Evolutionary conservation across 2,113 vertebrate species (phyloP).

Genomic region (Heterocephalus glaber): DNA sequence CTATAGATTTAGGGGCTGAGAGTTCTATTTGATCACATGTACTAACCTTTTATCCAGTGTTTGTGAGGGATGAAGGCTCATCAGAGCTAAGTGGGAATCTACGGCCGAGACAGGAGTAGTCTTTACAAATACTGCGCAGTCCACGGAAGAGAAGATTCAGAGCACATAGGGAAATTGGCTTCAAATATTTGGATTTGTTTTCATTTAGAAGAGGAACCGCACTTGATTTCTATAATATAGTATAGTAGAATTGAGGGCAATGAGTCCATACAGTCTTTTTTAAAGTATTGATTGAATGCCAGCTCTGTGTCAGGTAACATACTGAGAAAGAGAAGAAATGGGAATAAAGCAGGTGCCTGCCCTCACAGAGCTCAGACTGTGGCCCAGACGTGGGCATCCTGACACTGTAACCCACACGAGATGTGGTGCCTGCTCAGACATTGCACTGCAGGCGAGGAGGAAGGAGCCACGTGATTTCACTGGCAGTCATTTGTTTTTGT

Average conservation of each 20-base stretch:
- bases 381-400: background rate
- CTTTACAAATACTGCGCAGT: background rate
- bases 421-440: accelerated
- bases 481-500: background rate
- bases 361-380: background rate
- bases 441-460: background rate
- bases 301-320: background rate
- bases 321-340: background rate
- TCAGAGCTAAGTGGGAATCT: background rate
- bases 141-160: background rate
- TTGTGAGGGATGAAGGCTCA: background rate
- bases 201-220: background rate
- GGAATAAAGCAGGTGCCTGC: background rate
- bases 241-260: too few relatives aligned
- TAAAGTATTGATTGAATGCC: background rate
- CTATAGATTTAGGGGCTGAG: background rate
- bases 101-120: background rate
- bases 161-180: background rate
- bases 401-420: background rate
- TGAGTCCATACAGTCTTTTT: background rate
- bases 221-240: background rate
- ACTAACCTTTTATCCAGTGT: background rate
- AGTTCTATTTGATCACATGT: background rate
- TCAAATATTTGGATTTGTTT: background rate
- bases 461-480: background rate